These are phyloP conservation scores for Atta cephalotes DNA, from an alignment of 1,140 invertebrate species.

Conservation along the genomic window DNA sequence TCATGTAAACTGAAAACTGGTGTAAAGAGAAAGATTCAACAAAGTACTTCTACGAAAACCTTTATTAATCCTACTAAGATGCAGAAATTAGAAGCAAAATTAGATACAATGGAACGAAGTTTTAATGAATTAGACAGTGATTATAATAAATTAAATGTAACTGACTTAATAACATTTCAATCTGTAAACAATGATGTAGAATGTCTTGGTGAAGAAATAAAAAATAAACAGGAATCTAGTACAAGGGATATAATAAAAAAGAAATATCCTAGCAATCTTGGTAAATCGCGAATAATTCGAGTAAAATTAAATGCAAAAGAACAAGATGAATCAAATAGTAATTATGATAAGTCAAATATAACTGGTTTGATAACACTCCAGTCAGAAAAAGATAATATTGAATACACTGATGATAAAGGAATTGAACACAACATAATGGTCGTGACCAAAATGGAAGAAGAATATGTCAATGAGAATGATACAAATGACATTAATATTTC, in stretches of 20 bases:
- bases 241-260: neutral
- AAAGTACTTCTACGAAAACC: constrained; percentile 13
- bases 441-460: neutral
- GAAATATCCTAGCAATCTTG: neutral
- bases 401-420: neutral
- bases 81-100: constrained; percentile 42
- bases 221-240: constrained; percentile 30
- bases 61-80: constrained; percentile 6
- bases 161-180: constrained; percentile 46
- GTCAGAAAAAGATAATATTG: neutral
- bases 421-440: neutral
- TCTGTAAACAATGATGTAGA: neutral
- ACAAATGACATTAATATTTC: constrained; percentile 5
- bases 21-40: constrained; percentile 18
- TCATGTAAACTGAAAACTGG: neutral
- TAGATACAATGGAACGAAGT: neutral
- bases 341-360: neutral
- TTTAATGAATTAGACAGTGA: neutral
- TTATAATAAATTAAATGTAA: neutral
- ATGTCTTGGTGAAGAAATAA: neutral
- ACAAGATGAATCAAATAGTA: constrained; percentile 1
- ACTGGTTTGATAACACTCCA: constrained; percentile 44
- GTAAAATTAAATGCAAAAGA: neutral
- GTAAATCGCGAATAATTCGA: constrained; percentile 28
- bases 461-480: neutral